Evolutionary conservation across 2,797 vertebrate species (phyloP), one percentile per base, ranked within the genome.

Genomic region (Nyctalus aviator): DNA sequence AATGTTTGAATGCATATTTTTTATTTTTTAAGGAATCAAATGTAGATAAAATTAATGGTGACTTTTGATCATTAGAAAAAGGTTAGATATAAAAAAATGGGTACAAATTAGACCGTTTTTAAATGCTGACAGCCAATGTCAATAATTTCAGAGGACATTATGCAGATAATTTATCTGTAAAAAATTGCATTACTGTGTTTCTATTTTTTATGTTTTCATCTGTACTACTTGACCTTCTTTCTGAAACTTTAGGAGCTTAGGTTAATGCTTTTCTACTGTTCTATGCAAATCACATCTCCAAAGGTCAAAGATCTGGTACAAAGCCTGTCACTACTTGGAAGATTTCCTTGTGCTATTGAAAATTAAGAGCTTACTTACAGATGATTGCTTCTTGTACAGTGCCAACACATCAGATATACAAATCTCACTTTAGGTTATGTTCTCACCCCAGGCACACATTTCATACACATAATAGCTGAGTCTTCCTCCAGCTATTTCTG

Each of bases 251-350:
- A 8, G 21, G 53, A 55, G 11, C 78, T 23, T 81, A 77, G 68
- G 77, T 66, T 84, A 93, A 91, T 59, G 15, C 7, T 82, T 89
- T 78, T 50, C 37, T n/a, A 20, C 12, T 15, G 46, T 35, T 91
- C 44, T 23, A 46, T 91, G 59, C 12, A 91, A 92, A 94, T 68
- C 2, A 2, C 18, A 41, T 12, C 83, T 73, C 25, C 27, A 41
- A 88, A 95, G 87, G 86, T 95, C 83, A 86, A 44, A 95, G 81
- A 55, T 55, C 66, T 8, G 85, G n/a, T 55, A 79, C 9, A 48
- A 72, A 96, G 73, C 44, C 68, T 88, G 59, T 79, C 2, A 1
- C 4, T 48, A 15, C 84, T 92, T 91, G 64, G n/a, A 20, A 10
- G 2, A 75, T 13, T 25, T 20, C 72, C 30, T 48, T 75, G 72